Percentiles rank a stretch among this genome's conserved stretches.
phyloP scores from a whole-genome alignment of 2,797 vertebrate genomes.

The Bradypodion pumilum region DNA sequence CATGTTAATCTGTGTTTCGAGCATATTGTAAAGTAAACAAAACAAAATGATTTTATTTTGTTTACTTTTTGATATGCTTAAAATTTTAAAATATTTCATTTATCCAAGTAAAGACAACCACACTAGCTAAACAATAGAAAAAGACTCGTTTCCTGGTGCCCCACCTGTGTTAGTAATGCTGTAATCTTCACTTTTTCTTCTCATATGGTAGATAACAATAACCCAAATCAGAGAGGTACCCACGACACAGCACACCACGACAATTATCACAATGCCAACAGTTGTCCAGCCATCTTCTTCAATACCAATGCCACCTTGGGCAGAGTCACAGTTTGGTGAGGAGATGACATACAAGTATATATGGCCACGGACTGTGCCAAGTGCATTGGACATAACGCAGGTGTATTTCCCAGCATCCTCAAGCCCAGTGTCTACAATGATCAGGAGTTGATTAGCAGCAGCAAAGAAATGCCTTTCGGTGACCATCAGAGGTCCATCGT shows the following conservation, averaged over 20 bases:
- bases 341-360: slow-evolving; percentile 82
- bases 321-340: slow-evolving; percentile 79
- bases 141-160: not conserved
- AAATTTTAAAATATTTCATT: not conserved
- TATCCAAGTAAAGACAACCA: not conserved
- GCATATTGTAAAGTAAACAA: no score
- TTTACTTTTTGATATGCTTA: no score
- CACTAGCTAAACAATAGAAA: not conserved
- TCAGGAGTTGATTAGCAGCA: slow-evolving; percentile 83
- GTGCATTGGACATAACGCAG: slow-evolving; percentile 83
- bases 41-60: no score
- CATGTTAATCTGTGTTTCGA: no score
- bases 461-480: slow-evolving; percentile 85
- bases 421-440: slow-evolving; percentile 82
- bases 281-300: slow-evolving; percentile 83
- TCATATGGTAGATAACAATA: slow-evolving; percentile 87
- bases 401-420: slow-evolving; percentile 85
- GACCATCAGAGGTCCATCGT: slow-evolving; percentile 78
- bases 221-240: slow-evolving; percentile 85
- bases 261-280: slow-evolving; percentile 83
- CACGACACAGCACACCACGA: slow-evolving; percentile 85
- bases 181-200: slow-evolving; percentile 82
- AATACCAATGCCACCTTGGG: slow-evolving; percentile 66
- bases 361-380: slow-evolving; percentile 83
- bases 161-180: slow-evolving; percentile 84